Evolutionary conservation across 1,140 invertebrate species (phyloP).

Genomic region (Plectrocnemia conspersa): DNA sequence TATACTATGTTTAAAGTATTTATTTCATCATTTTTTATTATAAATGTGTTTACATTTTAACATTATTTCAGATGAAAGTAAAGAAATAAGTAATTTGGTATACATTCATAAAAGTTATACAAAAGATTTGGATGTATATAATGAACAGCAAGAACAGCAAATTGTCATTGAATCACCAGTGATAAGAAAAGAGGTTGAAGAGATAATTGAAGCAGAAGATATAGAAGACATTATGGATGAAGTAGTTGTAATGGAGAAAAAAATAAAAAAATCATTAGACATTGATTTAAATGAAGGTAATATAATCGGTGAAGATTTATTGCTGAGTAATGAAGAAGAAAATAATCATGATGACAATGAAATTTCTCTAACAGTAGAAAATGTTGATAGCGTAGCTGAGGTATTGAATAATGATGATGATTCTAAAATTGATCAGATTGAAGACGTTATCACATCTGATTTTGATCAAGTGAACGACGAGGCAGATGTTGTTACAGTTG

Average conservation of each 20-base stretch:
- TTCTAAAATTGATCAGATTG: neutral
- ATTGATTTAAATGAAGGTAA: neutral
- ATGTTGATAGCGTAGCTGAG: neutral
- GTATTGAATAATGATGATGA: neutral
- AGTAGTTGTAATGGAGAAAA: neutral
- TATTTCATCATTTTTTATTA: too few species aligned
- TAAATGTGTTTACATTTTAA: too few species aligned
- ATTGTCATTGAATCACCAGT: too few species aligned
- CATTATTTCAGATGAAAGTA: neutral
- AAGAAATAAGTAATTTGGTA: constrained; percentile 1
- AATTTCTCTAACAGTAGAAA: neutral
- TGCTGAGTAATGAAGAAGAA: neutral
- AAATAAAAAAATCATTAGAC: neutral
- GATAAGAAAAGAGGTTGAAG: neutral
- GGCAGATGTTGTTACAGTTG: too few species aligned
- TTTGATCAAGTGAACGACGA: neutral
- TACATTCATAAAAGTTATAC: neutral
- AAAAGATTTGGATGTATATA: constrained; percentile 1
- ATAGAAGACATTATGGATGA: constrained; percentile 10
- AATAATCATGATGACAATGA: neutral
- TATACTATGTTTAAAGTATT: neutral
- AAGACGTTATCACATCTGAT: neutral
- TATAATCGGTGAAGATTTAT: neutral
- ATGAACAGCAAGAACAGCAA: too few species aligned
- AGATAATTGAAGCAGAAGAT: neutral